Percentiles rank a stretch among this genome's conserved stretches.
These are phyloP conservation scores for Paradisaea rubra DNA, from an alignment of 2,113 vertebrate genomes.

Conservation along the genomic window DNA sequence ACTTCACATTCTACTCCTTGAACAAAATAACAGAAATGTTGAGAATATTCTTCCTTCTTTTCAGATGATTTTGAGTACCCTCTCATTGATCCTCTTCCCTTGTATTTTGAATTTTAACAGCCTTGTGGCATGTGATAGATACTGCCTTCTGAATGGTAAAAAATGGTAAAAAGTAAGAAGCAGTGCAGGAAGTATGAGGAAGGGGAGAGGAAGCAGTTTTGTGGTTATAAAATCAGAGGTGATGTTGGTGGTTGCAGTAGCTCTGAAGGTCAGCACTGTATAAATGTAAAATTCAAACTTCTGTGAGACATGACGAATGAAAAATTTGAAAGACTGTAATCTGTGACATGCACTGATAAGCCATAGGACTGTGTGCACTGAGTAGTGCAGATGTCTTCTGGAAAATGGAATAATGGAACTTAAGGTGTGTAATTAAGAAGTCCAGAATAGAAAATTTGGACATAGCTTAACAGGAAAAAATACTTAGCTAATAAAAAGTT, in stretches of 20 bases:
- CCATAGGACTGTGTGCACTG: not conserved
- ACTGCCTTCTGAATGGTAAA: not conserved
- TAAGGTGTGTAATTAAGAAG: not conserved
- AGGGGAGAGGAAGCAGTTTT: not conserved
- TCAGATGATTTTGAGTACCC: not conserved
- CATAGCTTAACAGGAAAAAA: not conserved
- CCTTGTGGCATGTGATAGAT: not conserved
- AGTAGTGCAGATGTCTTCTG: not conserved
- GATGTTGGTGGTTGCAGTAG: not conserved
- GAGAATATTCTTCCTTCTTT: not conserved
- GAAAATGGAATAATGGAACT: not conserved
- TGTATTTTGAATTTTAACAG: not conserved
- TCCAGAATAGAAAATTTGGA: not conserved
- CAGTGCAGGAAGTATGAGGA: not conserved
- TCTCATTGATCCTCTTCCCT: not conserved
- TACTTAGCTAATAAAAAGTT: fast-evolving
- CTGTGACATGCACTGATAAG: not conserved
- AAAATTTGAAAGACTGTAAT: not conserved
- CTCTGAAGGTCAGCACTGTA: not conserved
- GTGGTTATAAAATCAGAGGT: not conserved
- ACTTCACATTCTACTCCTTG: not conserved
- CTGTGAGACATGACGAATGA: constrained; percentile 18
- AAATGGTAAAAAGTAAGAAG: not conserved
- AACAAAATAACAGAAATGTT: not conserved
- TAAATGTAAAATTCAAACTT: constrained; percentile 52